phyloP scores from a whole-genome alignment of 2,797 vertebrate genomes.

The Hydrolagus colliei region DNA sequence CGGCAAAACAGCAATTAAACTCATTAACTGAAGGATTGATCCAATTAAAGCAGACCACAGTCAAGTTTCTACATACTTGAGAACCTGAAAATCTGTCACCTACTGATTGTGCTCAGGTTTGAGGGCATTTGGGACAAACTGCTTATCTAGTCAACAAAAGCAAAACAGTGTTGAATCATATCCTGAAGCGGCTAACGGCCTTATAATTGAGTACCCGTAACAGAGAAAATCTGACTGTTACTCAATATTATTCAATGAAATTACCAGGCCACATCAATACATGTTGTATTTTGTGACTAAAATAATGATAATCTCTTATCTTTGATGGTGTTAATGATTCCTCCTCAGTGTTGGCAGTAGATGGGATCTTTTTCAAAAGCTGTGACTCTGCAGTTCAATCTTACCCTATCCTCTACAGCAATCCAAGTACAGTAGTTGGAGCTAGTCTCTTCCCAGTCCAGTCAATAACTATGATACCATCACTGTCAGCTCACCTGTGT shows the following conservation, averaged over 20 bases:
- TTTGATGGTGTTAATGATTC: conserved; percentile 5
- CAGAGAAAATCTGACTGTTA: no score
- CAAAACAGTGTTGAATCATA: no score
- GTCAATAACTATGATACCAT: neutral
- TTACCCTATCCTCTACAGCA: neutral
- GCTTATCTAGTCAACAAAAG: no score
- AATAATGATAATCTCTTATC: neutral
- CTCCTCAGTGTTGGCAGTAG: neutral
- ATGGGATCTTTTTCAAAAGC: conserved; percentile 15
- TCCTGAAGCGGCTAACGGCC: no score
- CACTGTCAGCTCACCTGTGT: neutral
- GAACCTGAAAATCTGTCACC: neutral
- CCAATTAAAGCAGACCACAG: conserved; percentile 8
- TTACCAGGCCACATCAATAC: neutral
- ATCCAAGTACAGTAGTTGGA: neutral
- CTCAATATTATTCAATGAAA: no score
- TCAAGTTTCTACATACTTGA: neutral
- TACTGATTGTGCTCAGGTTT: neutral
- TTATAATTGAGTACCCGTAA: no score
- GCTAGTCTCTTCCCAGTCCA: neutral
- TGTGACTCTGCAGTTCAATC: neutral
- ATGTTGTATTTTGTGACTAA: neutral
- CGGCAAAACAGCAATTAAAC: neutral
- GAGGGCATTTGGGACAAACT: no score
- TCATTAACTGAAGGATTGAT: conserved; percentile 5